Evolutionary conservation across 2,797 vertebrate species (phyloP), one percentile per base, ranked within the genome.

Genomic region (Astyanax mexicanus): DNA sequence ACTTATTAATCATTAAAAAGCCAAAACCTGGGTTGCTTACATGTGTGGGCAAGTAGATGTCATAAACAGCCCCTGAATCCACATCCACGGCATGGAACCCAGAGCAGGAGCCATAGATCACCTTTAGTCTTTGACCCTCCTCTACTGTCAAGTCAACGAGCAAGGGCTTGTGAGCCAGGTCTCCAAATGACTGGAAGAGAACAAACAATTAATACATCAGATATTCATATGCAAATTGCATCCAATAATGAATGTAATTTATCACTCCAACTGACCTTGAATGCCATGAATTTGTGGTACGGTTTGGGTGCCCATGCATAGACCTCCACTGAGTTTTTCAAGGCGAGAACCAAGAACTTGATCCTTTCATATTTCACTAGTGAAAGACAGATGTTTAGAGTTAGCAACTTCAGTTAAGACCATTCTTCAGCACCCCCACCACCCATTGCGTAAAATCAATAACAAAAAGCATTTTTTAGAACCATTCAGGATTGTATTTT

Each of bases 201-300:
- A 4, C 7, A 58, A 47, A 37, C 2, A 23, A 12, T 64, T 27
- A 19, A 21, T 7, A n/a, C n/a, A n/a, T n/a, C n/a, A n/a, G n/a
- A n/a, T n/a, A n/a, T n/a, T n/a, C n/a, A n/a, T n/a, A n/a, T n/a
- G n/a, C n/a, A n/a, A n/a, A n/a, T n/a, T n/a, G n/a, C n/a, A n/a
- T n/a, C n/a, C 2, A 32, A 32, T 32, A 32, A 5, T 0, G 4
- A 45, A 17, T 45, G 13, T 4, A 4, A 12, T 0, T 45, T 5
- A 21, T 7, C 6, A n/a, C 6, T 55, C 12, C 6, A 44, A 45
- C 64, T 83, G 62, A 97, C 96, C 93, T 97, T 97, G 88, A 97
- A 97, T 85, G 96, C 96, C 96, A 97, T 97, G 89, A 97, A 97
- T 38, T 97, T 97, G 90, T 97, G 96, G 89, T 97, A 97, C 52